Conservation (phyloP, 1,140 invertebrate genomes). For the Himalopsyche phryganea region DNA sequence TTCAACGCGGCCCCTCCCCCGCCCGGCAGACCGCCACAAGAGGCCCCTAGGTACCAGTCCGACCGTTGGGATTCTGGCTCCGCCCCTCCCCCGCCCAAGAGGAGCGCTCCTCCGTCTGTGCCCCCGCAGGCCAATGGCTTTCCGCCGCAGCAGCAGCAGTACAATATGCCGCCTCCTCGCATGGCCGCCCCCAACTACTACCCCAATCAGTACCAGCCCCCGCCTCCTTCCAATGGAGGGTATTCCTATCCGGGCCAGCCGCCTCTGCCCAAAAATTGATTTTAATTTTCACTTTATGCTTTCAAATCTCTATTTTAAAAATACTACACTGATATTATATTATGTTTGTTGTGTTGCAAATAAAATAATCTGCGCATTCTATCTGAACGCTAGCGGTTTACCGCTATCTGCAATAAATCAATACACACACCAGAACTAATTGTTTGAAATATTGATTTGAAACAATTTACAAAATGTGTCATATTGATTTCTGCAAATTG, state of each 20-base stretch:
- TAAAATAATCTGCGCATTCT: too few relatives aligned
- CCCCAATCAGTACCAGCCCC: constrained; percentile 19
- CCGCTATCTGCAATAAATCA: too few relatives aligned
- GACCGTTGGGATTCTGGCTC: constrained; percentile 21
- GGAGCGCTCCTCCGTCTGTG: background rate
- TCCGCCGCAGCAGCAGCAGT: constrained; percentile 8
- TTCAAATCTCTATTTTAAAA: too few relatives aligned
- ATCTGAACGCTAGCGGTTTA: too few relatives aligned
- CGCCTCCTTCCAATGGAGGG: constrained; percentile 19
- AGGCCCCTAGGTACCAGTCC: background rate
- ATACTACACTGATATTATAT: too few relatives aligned
- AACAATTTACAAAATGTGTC: too few relatives aligned
- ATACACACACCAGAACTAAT: too few relatives aligned
- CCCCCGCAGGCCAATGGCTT: constrained; percentile 7
- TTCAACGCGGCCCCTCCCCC: background rate
- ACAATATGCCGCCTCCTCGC: constrained; percentile 25
- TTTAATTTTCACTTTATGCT: background rate
- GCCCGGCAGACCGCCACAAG: background rate
- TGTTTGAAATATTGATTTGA: too few relatives aligned
- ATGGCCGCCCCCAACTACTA: constrained; percentile 13
- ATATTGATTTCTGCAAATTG: too few relatives aligned
- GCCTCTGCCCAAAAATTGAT: constrained; percentile 30
- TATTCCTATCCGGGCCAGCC: constrained; percentile 21
- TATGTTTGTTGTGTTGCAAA: too few relatives aligned
- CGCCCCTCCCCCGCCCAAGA: background rate